These are phyloP conservation scores for Monodelphis domestica DNA, from an alignment of 2,797 vertebrate species.

Conservation along the genomic window DNA sequence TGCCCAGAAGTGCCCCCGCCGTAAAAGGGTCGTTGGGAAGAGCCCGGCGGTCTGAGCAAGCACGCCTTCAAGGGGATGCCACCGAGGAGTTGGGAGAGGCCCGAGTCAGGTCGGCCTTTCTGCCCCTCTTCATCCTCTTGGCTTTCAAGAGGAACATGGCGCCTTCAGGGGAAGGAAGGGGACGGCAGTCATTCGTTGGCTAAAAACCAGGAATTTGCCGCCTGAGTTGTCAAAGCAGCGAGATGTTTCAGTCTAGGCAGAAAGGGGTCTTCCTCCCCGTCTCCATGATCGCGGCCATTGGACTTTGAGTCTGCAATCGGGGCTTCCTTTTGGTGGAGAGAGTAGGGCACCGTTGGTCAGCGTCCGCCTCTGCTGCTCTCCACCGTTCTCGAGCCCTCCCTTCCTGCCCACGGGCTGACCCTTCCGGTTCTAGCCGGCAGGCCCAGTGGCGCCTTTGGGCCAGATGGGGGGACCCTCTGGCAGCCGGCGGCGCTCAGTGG, in stretches of 20 bases:
- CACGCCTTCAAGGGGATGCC: conserved; percentile 14
- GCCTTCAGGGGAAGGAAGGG: not conserved
- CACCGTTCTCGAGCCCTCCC: not conserved
- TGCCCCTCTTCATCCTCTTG: not conserved
- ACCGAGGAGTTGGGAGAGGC: not conserved
- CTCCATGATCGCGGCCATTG: not conserved
- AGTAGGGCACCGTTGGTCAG: fast-evolving
- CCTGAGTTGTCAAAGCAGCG: not conserved
- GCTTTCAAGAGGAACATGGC: conserved; percentile 53
- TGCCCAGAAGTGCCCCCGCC: not conserved
- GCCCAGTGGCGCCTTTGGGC: not conserved
- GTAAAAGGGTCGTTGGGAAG: conserved; percentile 45
- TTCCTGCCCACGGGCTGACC: not conserved
- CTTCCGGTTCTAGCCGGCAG: not conserved
- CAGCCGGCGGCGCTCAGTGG: not conserved
- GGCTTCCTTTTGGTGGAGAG: not conserved
- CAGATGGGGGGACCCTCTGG: not conserved
- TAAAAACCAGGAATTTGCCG: conserved; percentile 7
- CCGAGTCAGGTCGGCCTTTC: conserved; percentile 10
- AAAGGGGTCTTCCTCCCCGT: not conserved
- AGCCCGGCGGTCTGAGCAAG: conserved; percentile 36
- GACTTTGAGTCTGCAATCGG: not conserved
- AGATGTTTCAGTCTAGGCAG: not conserved
- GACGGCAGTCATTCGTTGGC: conserved; percentile 39
- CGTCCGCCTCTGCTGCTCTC: no score